A percentile compares a stretch with the other conserved stretches of the same genome.
These are phyloP conservation scores for Mesorhabditis spiculigera DNA, from an alignment of 2,888 invertebrate genomes.

Conservation along the genomic window DNA sequence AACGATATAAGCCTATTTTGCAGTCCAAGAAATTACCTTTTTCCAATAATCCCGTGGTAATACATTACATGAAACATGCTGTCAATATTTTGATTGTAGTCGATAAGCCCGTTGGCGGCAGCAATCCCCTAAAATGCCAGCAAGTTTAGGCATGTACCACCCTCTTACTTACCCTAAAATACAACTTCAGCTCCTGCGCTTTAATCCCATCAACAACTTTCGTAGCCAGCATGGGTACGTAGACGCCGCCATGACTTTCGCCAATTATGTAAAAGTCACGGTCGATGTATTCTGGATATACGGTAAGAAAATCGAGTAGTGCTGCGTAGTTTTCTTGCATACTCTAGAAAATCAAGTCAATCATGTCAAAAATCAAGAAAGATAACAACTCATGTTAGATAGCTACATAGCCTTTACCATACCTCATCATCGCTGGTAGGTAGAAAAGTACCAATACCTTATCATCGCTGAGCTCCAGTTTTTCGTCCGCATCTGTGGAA, in stretches of 20 bases:
- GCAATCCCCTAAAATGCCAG: constrained; percentile 42
- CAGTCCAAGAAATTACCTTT: constrained; percentile 17
- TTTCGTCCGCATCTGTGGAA: constrained; percentile 51
- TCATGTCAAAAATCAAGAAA: constrained; percentile 1
- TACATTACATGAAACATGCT: constrained; percentile 41
- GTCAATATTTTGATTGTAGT: constrained; percentile 33
- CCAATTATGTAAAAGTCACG: constrained; percentile 51
- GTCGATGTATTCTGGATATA: constrained; percentile 22
- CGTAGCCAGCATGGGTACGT: constrained; percentile 59
- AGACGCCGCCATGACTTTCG: constrained; percentile 63
- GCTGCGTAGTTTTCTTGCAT: constrained; percentile 61
- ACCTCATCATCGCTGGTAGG: too few species aligned
- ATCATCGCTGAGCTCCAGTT: constrained; percentile 34
- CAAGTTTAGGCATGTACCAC: background rate
- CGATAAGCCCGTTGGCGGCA: constrained; percentile 54
- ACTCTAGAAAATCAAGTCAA: background rate
- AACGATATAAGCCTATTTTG: too few species aligned
- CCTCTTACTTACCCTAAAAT: constrained; percentile 21
- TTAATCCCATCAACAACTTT: constrained; percentile 26
- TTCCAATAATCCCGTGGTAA: constrained; percentile 44
- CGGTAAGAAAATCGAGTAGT: constrained; percentile 58
- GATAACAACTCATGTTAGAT: background rate
- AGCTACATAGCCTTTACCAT: background rate
- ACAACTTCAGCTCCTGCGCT: constrained; percentile 21
- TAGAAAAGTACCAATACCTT: constrained; percentile 9